phyloP scores from a whole-genome alignment of 2,888 invertebrate genomes.

The Clunio marinus region DNA sequence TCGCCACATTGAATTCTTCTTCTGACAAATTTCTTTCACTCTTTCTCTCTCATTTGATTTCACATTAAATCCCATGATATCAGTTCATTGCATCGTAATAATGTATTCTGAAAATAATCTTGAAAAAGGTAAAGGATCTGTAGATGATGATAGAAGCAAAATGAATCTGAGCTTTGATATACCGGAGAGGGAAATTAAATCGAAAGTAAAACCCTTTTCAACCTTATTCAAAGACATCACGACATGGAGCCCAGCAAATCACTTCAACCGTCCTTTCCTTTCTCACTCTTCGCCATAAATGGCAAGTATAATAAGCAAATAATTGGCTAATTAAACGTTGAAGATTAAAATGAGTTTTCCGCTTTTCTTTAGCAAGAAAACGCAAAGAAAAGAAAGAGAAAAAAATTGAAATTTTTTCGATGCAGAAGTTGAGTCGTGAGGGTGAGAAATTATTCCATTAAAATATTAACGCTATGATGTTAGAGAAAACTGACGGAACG shows the following conservation, averaged over 20 bases:
- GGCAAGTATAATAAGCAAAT: constrained; percentile 16
- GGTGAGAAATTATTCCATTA: neutral
- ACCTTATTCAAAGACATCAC: too few relatives aligned
- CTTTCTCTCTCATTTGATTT: too few relatives aligned
- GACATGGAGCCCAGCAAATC: too few relatives aligned
- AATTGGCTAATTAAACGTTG: constrained; percentile 20
- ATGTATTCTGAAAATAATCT: too few relatives aligned
- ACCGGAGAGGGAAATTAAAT: too few relatives aligned
- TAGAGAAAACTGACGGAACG: neutral
- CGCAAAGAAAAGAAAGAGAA: neutral
- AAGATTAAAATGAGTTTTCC: neutral
- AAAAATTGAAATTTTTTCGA: constrained; percentile 2
- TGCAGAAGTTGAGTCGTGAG: neutral
- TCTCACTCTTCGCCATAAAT: neutral
- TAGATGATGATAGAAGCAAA: too few relatives aligned
- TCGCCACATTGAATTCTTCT: too few relatives aligned
- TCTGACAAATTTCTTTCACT: too few relatives aligned
- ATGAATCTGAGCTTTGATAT: too few relatives aligned
- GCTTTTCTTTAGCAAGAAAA: neutral
- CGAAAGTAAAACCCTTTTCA: neutral
- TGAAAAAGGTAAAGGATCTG: too few relatives aligned
- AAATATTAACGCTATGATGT: neutral
- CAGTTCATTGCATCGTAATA: too few relatives aligned
- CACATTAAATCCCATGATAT: too few relatives aligned
- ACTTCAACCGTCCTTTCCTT: neutral